A percentile compares a stretch with the other conserved stretches of the same genome.
Evolutionary conservation across 2,113 vertebrate species (phyloP).

Genomic region (Gnathochromis pfefferi): DNA sequence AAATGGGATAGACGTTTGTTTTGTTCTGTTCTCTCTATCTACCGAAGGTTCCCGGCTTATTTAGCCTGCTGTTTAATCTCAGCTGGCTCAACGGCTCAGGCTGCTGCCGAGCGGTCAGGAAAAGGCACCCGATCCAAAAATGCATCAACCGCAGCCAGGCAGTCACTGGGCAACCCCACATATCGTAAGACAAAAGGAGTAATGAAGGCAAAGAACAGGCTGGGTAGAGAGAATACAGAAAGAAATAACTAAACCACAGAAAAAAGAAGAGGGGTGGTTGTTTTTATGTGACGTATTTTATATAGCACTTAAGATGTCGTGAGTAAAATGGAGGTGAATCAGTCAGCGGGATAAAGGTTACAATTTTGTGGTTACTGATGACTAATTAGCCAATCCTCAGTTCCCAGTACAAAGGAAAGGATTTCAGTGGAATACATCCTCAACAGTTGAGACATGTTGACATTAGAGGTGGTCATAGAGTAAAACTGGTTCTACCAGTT

Average conservation of each 20-base stretch:
- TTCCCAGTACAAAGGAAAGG: neutral
- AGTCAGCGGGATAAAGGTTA: neutral
- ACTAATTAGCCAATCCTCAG: conserved; percentile 2
- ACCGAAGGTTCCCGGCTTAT: conserved; percentile 23
- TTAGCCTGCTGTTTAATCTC: conserved; percentile 40
- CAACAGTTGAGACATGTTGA: neutral
- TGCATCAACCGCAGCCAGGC: neutral
- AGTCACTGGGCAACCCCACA: neutral
- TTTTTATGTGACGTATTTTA: neutral
- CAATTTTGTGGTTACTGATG: neutral
- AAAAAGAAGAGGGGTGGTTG: neutral
- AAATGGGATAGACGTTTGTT: conserved; percentile 52
- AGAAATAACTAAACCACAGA: neutral
- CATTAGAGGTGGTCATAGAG: neutral
- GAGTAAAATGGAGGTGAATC: neutral
- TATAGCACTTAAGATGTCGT: neutral
- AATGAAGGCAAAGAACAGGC: neutral
- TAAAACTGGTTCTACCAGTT: conserved; percentile 26
- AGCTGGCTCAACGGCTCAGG: neutral
- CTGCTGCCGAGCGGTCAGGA: neutral
- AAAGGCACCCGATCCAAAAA: neutral
- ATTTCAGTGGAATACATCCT: neutral
- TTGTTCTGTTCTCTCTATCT: conserved; percentile 47
- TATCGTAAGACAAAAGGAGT: neutral
- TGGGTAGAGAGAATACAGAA: neutral